Evolutionary conservation across 2,113 vertebrate genomes (phyloP).

Genomic region (Oreochromis tanganicae): DNA sequence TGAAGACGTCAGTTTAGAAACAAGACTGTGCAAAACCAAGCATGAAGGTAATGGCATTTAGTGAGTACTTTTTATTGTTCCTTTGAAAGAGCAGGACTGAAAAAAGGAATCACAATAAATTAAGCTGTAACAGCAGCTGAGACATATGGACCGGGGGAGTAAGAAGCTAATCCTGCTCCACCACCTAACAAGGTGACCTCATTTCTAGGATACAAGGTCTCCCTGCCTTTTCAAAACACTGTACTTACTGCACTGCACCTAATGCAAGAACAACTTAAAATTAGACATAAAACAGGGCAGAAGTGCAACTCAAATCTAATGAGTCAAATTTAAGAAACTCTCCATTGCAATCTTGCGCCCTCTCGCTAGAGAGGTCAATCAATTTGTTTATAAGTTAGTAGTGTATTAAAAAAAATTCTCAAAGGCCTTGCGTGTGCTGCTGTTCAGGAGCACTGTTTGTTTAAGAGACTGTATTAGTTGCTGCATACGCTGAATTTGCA

Average conservation of each 20-base stretch:
- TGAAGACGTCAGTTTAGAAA: background rate
- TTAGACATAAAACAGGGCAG: background rate
- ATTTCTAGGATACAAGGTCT: conserved; percentile 53
- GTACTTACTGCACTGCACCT: background rate
- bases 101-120: conserved; percentile 43
- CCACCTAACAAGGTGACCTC: conserved; percentile 66
- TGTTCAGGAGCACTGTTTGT: background rate
- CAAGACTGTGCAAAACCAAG: background rate
- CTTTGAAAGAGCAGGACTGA: background rate
- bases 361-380: background rate
- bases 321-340: background rate
- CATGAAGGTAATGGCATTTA: background rate
- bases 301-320: background rate
- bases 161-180: conserved; percentile 65
- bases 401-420: background rate
- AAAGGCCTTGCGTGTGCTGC: background rate
- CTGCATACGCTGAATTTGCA: background rate
- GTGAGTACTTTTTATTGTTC: background rate
- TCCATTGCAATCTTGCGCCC: background rate
- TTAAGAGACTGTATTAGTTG: background rate
- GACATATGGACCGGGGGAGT: conserved; percentile 64
- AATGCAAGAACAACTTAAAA: background rate
- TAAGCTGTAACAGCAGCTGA: conserved; percentile 53
- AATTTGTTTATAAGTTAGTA: background rate
- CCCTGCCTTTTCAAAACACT: conserved; percentile 29